Base-by-base conservation (phyloP, 1,140 invertebrate species). In the Bombus affinis region DNA sequence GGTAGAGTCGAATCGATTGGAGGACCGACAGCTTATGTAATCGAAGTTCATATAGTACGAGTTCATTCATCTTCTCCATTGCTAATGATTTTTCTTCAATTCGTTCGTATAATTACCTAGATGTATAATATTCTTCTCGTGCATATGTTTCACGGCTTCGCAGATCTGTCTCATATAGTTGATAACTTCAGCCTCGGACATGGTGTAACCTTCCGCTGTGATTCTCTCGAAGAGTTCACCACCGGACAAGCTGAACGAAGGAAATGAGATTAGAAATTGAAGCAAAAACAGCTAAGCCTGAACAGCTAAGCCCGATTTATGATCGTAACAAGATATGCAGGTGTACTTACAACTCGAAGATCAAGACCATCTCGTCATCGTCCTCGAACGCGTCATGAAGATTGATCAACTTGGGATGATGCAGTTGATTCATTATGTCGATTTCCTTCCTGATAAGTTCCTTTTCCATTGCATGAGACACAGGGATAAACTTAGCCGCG, bases 151-250 rank as follows among this genome's bases (percentile, higher is more conserved):
- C 1, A 99, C 97, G n/a, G 97, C 99, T 93, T 99, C 98, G 94
- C 99, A 99, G 81, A 99, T 98, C 95, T 99, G 99, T 85, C 99
- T 95, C 98, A 99, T 99, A 95, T 99, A 99, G 94, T 99, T 99
- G 76, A 99, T 99, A 0, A 99, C 99, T 96, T 99, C 99, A n/a
- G 99, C 97, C 96, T 99, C 99, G 65, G 98, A 98, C 99, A 99
- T 99, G 87, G 97, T 97, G 95, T 99, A 99, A 66, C 98, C 98
- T 88, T 99, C 99, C 42, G 99, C 98, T 12, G 99, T 99, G 90
- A 99, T 99, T 86, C 99, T 97, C 95, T 99, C 99, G 95, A 99
- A 99, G 22, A 99, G 95, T 96, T 99, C 99, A 78, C 99, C 99
- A 86, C 99, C 99, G 84, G 99, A 99, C 92, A 99, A 96, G 96